Conservation (phyloP, 2,113 vertebrate species). For the Malurus melanocephalus region DNA sequence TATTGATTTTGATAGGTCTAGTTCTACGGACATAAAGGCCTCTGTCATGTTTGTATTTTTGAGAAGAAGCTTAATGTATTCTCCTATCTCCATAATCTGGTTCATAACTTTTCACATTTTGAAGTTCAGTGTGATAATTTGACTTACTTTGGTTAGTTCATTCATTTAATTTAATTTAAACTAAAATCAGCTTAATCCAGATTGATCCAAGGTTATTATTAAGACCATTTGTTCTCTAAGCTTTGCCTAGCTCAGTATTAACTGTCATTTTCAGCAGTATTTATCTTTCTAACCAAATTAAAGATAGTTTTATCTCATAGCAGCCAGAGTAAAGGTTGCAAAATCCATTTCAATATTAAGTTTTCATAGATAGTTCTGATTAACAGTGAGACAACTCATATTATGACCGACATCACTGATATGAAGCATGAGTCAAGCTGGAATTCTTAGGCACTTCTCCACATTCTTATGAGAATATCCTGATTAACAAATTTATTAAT, state of each 20-base stretch:
- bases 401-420: rapidly evolving
- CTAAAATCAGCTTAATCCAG: neutral
- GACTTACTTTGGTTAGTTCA: neutral
- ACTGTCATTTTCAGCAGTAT: neutral
- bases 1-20: neutral
- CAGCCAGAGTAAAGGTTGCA: neutral
- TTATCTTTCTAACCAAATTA: conserved; percentile 3
- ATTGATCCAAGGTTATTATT: neutral
- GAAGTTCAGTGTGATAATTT: neutral
- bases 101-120: neutral
- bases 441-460: neutral
- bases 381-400: neutral
- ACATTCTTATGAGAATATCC: neutral
- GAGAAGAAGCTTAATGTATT: neutral
- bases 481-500: neutral
- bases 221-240: neutral
- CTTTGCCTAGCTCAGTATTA: neutral
- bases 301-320: neutral
- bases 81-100: neutral
- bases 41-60: neutral
- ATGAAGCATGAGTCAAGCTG: neutral
- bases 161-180: neutral
- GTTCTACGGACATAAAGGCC: neutral
- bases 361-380: neutral
- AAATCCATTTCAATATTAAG: neutral